Evolutionary conservation across 2,888 invertebrate species (phyloP).

Genomic region (Pristionchus entomophagus): DNA sequence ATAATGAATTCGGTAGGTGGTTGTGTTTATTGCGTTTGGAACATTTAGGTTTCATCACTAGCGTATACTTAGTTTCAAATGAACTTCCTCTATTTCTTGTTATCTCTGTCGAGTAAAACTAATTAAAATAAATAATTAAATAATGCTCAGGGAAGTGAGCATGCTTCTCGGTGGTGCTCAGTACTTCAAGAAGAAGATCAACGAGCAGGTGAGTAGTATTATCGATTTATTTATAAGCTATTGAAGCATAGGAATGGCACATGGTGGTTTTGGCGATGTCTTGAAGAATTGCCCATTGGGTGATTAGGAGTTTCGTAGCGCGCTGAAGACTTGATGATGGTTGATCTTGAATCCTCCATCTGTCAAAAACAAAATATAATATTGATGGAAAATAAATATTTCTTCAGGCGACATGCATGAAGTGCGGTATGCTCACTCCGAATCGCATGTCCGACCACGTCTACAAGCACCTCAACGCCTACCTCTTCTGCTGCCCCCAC

Average conservation of each 20-base stretch:
- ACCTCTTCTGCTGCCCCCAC: slow-evolving; percentile 67
- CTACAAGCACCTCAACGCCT: slow-evolving; percentile 67
- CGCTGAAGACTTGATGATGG: too few relatives aligned
- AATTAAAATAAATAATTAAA: not conserved
- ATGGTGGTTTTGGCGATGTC: not conserved
- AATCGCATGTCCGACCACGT: slow-evolving; percentile 71
- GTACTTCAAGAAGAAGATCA: slow-evolving; percentile 72
- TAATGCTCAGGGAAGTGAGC: not conserved
- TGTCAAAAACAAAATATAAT: too few relatives aligned
- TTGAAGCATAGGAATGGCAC: not conserved
- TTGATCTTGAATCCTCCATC: too few relatives aligned
- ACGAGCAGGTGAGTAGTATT: slow-evolving; percentile 56
- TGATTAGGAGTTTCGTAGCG: too few relatives aligned
- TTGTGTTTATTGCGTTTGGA: not conserved
- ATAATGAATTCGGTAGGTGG: not conserved
- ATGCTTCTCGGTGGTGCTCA: slow-evolving; percentile 73
- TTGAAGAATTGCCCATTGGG: too few relatives aligned
- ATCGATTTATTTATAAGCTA: not conserved
- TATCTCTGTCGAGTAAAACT: too few relatives aligned
- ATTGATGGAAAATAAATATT: not conserved
- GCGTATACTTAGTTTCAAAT: too few relatives aligned
- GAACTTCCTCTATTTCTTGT: too few relatives aligned
- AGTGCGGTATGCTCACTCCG: slow-evolving; percentile 66
- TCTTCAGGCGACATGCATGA: slow-evolving; percentile 52
- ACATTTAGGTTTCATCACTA: not conserved